Base-by-base conservation (phyloP, 2,113 vertebrate species). In the Silurus meridionalis region DNA sequence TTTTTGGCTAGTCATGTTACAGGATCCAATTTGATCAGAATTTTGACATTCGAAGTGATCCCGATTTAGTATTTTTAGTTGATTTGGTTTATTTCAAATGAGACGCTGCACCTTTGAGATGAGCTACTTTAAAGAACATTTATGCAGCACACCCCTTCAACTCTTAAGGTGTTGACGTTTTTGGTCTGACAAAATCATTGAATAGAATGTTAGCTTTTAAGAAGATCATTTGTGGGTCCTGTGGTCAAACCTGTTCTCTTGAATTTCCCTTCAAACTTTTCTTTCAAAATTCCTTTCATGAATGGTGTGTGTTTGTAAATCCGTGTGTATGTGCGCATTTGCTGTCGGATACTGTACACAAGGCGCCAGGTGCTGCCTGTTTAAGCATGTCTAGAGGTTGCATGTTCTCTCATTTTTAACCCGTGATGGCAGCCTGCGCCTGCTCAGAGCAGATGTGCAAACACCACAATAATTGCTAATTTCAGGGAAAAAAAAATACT, bases 351-450 rank as follows among this genome's bases (percentile, higher is more conserved):
- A 71, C 50, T 80, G 77, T 86, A 78, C 19, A 57, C 55, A 80
- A 46, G 64, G 78, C 23, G 55, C 78, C 66, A 84, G 80, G 80
- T 64, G 63, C 63, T 86, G 69, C 71, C 79, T 82, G 74, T 80
- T 83, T 86, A 89, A 86, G 79, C 80, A 77, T 60, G 55, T 82
- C 88, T 83, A 50, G 37, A 79, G 88, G 64, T 74, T 80, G 69
- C 61, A 58, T 25, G 37, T 23, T 23, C 37, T 64, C 83, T 85
- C 72, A 21, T 7, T 55, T 63, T 79, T 64, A 66, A 58, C 66
- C 81, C 23, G 8, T 80, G 80, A 83, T 25, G 3, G 82, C 50
- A 66, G 60, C 11, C 50, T 53, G 67, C 23, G 6, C 69, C 23
- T 23, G 8, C 53, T n/a, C 58, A 66, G 71, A 63, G 58, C 72